Conservation (phyloP, 2,113 vertebrate genomes). For the Centropus bengalensis region DNA sequence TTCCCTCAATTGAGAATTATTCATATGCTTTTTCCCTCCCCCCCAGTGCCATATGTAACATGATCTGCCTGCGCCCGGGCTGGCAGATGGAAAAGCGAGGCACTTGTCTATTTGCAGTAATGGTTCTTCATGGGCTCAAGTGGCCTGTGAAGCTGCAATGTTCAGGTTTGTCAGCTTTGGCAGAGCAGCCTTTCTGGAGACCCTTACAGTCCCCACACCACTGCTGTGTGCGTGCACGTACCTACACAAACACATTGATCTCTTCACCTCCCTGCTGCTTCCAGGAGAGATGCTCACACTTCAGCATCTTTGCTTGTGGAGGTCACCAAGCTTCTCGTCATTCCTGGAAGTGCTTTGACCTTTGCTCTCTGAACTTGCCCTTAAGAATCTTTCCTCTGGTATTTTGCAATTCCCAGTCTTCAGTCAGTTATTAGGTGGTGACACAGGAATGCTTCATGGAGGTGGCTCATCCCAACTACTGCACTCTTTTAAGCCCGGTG, state of each 20-base stretch:
- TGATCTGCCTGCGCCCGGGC: neutral
- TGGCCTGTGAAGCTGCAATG: neutral
- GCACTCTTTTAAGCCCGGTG: neutral
- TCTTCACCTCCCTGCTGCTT: neutral
- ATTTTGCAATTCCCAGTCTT: neutral
- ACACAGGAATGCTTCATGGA: neutral
- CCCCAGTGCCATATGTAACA: neutral
- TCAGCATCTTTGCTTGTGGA: neutral
- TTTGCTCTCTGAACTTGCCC: neutral
- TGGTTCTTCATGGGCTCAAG: neutral
- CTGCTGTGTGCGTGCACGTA: neutral
- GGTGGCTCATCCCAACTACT: neutral
- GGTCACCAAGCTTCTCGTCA: neutral
- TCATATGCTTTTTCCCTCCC: neutral
- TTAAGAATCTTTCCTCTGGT: neutral
- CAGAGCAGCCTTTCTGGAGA: neutral
- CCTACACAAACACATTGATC: neutral
- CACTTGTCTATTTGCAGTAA: neutral
- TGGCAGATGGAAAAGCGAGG: slow-evolving; percentile 38
- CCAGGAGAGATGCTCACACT: neutral
- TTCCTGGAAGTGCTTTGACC: neutral
- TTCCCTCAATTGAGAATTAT: neutral
- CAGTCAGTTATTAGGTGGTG: neutral
- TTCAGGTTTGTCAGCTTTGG: neutral
- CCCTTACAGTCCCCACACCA: neutral